Percentiles rank a stretch among this genome's conserved stretches.
These are phyloP conservation scores for Drosophila parvula DNA, from an alignment of 1,140 invertebrate species.

Conservation along the genomic window DNA sequence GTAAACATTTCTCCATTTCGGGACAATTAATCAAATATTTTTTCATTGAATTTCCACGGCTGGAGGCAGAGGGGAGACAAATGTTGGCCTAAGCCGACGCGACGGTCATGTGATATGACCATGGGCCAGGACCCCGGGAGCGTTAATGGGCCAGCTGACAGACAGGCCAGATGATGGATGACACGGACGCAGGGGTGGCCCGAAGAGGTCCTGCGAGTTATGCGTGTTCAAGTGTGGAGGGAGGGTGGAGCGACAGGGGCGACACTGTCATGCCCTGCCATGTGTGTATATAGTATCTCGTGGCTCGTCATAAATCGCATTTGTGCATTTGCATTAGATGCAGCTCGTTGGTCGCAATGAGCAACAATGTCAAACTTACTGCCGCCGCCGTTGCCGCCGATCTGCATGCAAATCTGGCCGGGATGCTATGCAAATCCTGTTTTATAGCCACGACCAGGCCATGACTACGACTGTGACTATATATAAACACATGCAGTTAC, in stretches of 20 bases:
- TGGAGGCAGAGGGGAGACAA: constrained; percentile 29
- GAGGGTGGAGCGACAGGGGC: neutral
- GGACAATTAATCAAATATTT: constrained; percentile 78
- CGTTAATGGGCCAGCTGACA: constrained; percentile 80
- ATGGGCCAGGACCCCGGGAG: constrained; percentile 28
- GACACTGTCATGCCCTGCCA: neutral
- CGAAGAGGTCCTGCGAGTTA: constrained; percentile 17
- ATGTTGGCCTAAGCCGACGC: constrained; percentile 53
- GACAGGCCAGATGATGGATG: constrained; percentile 48
- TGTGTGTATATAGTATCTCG: constrained; percentile 25
- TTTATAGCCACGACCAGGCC: constrained; percentile 48
- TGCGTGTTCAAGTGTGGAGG: constrained; percentile 28
- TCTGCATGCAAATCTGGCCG: constrained; percentile 62
- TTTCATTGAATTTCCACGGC: constrained; percentile 59
- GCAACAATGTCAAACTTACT: constrained; percentile 73
- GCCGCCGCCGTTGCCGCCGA: constrained; percentile 15
- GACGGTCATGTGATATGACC: constrained; percentile 49
- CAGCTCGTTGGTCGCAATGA: constrained; percentile 70
- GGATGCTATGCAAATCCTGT: constrained; percentile 73
- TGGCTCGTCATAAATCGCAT: constrained; percentile 76
- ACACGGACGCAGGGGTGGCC: constrained; percentile 2
- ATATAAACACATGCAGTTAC: constrained; percentile 20
- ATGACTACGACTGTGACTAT: constrained; percentile 14
- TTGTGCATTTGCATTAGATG: constrained; percentile 80
- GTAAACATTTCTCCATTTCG: constrained; percentile 72